phyloP scores from a whole-genome alignment of 2,113 vertebrate genomes.

The Limanda limanda region DNA sequence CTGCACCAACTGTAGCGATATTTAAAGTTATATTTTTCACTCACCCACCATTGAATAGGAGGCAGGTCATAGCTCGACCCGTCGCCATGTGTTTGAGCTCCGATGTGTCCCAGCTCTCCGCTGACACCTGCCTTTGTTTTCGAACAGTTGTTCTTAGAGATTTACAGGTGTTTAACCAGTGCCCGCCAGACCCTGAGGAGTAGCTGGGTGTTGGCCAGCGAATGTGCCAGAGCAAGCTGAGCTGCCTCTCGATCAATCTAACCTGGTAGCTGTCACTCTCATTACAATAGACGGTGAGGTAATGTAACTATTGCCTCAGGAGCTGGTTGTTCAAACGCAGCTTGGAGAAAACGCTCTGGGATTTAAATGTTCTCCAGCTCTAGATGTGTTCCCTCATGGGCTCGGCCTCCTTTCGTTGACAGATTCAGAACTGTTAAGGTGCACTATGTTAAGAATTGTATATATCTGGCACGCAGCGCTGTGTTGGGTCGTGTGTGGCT shows the following conservation, averaged over 20 bases:
- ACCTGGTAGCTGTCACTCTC: constrained; percentile 43
- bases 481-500: constrained; percentile 23
- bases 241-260: constrained; percentile 37
- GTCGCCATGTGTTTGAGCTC: constrained; percentile 20
- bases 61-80: constrained; percentile 26
- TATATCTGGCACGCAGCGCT: neutral
- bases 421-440: constrained; percentile 16
- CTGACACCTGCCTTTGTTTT: constrained; percentile 57
- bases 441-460: constrained; percentile 8
- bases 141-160: constrained; percentile 47
- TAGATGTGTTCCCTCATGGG: constrained; percentile 7
- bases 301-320: constrained; percentile 32
- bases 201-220: constrained; percentile 51
- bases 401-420: constrained; percentile 25
- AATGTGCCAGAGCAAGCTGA: constrained; percentile 44
- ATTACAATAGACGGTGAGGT: constrained; percentile 22
- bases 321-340: constrained; percentile 31
- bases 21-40: constrained; percentile 3
- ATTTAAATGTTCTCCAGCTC: constrained; percentile 10
- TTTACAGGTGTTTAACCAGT: constrained; percentile 60
- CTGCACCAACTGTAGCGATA: neutral
- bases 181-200: constrained; percentile 44
- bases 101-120: constrained; percentile 41
- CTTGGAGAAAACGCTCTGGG: neutral
- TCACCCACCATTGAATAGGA: constrained; percentile 12